Conservation (phyloP, 2,888 invertebrate species). For the Erebia epiphron region DNA sequence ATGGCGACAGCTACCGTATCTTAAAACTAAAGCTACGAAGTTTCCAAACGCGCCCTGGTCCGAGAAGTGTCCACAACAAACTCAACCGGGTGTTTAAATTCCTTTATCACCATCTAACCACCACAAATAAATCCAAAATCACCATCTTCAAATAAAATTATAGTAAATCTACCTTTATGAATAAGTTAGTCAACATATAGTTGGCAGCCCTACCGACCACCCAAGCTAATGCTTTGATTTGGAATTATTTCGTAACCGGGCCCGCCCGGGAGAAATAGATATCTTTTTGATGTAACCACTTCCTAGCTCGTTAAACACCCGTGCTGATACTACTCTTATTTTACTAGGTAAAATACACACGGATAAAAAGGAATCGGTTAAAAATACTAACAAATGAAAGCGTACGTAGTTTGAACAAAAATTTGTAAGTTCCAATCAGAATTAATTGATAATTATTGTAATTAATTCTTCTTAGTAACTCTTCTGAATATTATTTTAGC, state of each 20-base stretch:
- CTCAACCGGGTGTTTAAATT: too few species aligned
- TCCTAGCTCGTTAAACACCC: conserved; percentile 55
- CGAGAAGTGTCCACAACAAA: too few species aligned
- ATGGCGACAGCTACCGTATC: too few species aligned
- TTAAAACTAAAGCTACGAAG: too few species aligned
- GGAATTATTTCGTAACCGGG: conserved; percentile 62
- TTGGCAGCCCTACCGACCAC: conserved; percentile 49
- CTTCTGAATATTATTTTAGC: too few species aligned
- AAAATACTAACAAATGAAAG: background rate
- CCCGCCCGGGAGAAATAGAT: conserved; percentile 53
- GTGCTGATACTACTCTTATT: conserved; percentile 28
- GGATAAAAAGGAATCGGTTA: background rate
- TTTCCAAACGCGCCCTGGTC: too few species aligned
- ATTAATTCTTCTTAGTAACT: background rate
- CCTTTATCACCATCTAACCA: too few species aligned
- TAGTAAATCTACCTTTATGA: too few species aligned
- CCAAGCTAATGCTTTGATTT: conserved; percentile 69
- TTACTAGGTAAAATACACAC: conserved; percentile 9
- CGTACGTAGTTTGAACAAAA: too few species aligned
- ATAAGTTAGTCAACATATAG: background rate
- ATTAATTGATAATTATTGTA: background rate
- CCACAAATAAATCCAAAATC: too few species aligned
- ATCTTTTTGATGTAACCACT: conserved; percentile 79
- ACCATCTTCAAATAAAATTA: too few species aligned
- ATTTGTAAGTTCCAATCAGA: background rate